Conservation (phyloP, 2,888 invertebrate species). For the Ormyrus rosae region DNA sequence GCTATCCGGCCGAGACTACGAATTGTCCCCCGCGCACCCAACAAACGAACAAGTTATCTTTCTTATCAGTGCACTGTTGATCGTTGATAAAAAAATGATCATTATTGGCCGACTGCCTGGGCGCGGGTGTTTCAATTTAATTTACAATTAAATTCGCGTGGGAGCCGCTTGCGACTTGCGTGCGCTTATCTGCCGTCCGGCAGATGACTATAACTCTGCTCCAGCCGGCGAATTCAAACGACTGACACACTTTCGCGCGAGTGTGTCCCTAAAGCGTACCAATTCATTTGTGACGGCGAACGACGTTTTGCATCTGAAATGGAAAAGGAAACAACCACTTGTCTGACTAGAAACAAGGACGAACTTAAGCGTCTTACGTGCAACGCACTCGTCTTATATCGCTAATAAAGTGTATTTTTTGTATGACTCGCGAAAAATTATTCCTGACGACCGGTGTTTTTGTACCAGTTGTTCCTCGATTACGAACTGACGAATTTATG, state of each 20-base stretch:
- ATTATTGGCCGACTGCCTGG: conserved; percentile 35
- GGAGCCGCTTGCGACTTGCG: background rate
- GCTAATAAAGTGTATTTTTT: background rate
- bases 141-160: conserved; percentile 1
- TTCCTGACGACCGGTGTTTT: background rate
- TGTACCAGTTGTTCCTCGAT: background rate
- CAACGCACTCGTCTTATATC: conserved; percentile 12
- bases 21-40: conserved; percentile 2
- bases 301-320: conserved; percentile 69
- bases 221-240: conserved; percentile 52
- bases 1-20: conserved; percentile 55
- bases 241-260: conserved; percentile 59
- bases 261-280: conserved; percentile 5
- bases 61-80: conserved; percentile 68
- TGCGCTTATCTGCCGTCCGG: background rate
- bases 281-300: conserved; percentile 44
- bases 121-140: conserved; percentile 16
- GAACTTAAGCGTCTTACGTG: conserved; percentile 24
- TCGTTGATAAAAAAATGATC: conserved; percentile 55
- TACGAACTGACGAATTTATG: background rate
- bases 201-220: conserved; percentile 14
- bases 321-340: conserved; percentile 70
- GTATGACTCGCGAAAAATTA: background rate
- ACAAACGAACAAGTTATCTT: conserved; percentile 64
- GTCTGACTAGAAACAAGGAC: conserved; percentile 52